Conservation (phyloP, 2,797 vertebrate genomes). For the Poeciliopsis presidionis region DNA sequence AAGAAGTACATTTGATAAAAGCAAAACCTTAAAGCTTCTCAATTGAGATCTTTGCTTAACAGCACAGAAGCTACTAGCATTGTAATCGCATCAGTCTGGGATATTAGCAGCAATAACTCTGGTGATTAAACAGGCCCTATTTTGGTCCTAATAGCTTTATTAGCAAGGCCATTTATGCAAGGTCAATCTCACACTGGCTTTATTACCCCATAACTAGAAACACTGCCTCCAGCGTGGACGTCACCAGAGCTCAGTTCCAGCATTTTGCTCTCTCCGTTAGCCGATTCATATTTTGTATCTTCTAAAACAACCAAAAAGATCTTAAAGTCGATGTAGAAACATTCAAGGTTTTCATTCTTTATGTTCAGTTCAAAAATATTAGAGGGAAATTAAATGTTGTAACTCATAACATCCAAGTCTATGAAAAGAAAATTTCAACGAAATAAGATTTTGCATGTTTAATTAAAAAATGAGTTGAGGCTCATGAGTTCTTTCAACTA, state of each 20-base stretch:
- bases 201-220: slow-evolving; percentile 59
- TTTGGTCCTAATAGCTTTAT: slow-evolving; percentile 65
- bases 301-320: background rate
- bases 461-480: background rate
- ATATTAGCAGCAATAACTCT: slow-evolving; percentile 49
- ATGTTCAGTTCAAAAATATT: background rate
- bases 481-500: background rate
- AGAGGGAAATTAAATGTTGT: background rate
- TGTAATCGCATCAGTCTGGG: slow-evolving; percentile 22
- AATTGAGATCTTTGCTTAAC: slow-evolving; percentile 26
- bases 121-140: slow-evolving; percentile 66
- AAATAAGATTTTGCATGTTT: background rate
- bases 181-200: slow-evolving; percentile 69
- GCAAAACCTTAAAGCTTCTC: slow-evolving; percentile 17
- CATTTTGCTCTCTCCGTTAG: slow-evolving; percentile 20
- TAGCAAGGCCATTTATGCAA: slow-evolving; percentile 73
- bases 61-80: slow-evolving; percentile 31
- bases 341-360: background rate
- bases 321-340: background rate
- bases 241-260: slow-evolving; percentile 27
- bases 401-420: background rate
- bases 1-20: slow-evolving; percentile 3
- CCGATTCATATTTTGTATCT: slow-evolving; percentile 6
- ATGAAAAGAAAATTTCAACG: background rate
- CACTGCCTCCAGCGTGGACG: slow-evolving; percentile 37